Evolutionary conservation across 2,888 invertebrate genomes (phyloP), one percentile per base, ranked within the genome.

Genomic region (Ectemnius continuus): DNA sequence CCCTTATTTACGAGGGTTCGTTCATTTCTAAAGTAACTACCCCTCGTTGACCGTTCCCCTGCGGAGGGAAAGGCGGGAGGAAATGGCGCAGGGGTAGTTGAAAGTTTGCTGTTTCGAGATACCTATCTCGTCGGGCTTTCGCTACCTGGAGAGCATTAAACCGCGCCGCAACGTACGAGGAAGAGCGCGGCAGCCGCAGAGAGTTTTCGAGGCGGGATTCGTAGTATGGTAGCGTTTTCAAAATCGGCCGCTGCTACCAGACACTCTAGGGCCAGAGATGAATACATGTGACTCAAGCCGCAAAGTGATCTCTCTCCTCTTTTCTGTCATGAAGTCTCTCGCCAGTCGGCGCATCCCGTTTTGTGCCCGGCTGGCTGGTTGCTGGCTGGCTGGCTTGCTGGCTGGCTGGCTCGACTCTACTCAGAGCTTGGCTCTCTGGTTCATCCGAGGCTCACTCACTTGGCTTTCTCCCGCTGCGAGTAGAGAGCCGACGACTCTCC

Each of bases 241-340:
- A 76, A 68, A 52, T 63, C 56, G 13, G 56, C 47, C 26, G 56
- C 64, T 18, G 5, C n/a, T 13, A 71, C 71, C 68, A 79, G 82
- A 81, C 82, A 72, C 69, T 69, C 45, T 14, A 26, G 46, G 18
- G 20, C 57, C 46, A 56, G 52, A 36, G 18, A 47, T 56, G 67
- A 58, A 65, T 75, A 70, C 66, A 65, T 67, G 80, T 62, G 75
- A 83, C 81, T 78, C 70, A 70, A 36, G 26, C 48, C 58, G 71
- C 73, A 76, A 78, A 82, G 75, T 67, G 82, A 76, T 69, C 76
- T 66, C 67, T 65, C 67, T 65, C 78, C 64, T 73, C 60, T 61
- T 70, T 46, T 63, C 57, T 26, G 58, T 60, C 36, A 23, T 47
- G 59, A 46, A 48, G 48, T 56, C 45, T 56, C 45, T 56, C 26